Conservation (phyloP, 2,113 vertebrate species). For the Calyptommatus sinebrachiatus region DNA sequence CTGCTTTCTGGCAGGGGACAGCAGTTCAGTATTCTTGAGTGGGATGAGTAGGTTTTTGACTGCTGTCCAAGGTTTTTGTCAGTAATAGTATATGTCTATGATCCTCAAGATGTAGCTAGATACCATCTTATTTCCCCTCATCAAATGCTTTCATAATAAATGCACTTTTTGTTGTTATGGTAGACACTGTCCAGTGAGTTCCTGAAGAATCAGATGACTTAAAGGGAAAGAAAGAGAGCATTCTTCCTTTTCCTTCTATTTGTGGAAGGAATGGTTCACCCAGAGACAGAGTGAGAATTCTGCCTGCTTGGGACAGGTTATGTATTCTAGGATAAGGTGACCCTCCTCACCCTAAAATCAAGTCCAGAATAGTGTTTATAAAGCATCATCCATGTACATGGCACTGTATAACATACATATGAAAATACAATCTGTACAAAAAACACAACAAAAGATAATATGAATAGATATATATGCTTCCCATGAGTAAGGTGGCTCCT, state of each 20-base stretch:
- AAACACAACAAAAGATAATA: too few relatives aligned
- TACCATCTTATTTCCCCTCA: constrained; percentile 63
- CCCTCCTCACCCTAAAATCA: too few relatives aligned
- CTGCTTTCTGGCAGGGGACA: constrained; percentile 47
- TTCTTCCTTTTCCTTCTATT: constrained; percentile 23
- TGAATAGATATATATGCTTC: too few relatives aligned
- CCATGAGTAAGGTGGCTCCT: too few relatives aligned
- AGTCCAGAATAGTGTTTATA: too few relatives aligned
- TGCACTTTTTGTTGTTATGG: constrained; percentile 55
- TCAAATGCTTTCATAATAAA: constrained; percentile 56
- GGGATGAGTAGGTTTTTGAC: constrained; percentile 48
- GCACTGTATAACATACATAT: too few relatives aligned
- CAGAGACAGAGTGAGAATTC: neutral
- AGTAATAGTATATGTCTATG: constrained; percentile 52
- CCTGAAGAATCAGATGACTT: constrained; percentile 40
- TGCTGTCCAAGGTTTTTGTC: constrained; percentile 33
- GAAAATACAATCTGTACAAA: too few relatives aligned
- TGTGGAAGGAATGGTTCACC: constrained; percentile 3
- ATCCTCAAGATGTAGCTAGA: constrained; percentile 38
- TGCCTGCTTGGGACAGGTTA: neutral
- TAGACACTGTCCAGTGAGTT: constrained; percentile 25
- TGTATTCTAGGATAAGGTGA: too few relatives aligned
- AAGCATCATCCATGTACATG: too few relatives aligned
- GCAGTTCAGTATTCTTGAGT: constrained; percentile 59
- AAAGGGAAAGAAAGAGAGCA: constrained; percentile 18